Evolutionary conservation across 1,140 invertebrate species (phyloP).

Genomic region (Hormaphis cornu): DNA sequence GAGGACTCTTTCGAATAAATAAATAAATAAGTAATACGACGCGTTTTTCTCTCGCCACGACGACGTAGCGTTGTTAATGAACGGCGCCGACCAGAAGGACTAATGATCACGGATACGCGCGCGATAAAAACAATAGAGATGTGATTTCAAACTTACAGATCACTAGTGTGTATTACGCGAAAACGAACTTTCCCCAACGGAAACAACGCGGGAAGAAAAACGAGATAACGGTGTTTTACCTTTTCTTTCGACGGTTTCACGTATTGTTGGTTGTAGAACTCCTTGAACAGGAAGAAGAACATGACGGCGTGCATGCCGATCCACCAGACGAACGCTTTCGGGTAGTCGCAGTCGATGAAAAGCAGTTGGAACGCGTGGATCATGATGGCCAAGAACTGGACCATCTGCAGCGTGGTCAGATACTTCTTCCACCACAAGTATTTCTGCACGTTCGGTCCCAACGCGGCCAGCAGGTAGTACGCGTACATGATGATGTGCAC

Average conservation of each 20-base stretch:
- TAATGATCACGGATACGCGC: too few species aligned
- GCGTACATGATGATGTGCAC: slow-evolving; percentile 87
- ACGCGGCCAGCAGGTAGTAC: slow-evolving; percentile 77
- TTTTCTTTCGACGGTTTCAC: slow-evolving; percentile 38
- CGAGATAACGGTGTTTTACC: slow-evolving; percentile 23
- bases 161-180: too few species aligned
- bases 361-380: slow-evolving; percentile 73
- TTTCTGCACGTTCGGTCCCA: slow-evolving; percentile 73
- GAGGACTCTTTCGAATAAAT: background rate
- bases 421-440: slow-evolving; percentile 94
- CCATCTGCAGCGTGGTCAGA: slow-evolving; percentile 75
- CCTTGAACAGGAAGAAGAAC: slow-evolving; percentile 67
- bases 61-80: too few species aligned
- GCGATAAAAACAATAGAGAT: too few species aligned
- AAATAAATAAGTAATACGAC: background rate
- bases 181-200: too few species aligned
- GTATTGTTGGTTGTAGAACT: slow-evolving; percentile 66
- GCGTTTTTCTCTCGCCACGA: background rate
- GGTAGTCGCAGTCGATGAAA: slow-evolving; percentile 78
- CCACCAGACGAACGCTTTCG: slow-evolving; percentile 61
- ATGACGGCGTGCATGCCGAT: slow-evolving; percentile 64
- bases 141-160: too few species aligned
- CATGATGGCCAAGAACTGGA: slow-evolving; percentile 72
- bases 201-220: too few species aligned
- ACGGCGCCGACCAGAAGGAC: too few species aligned